Base-by-base conservation (phyloP, 2,888 invertebrate genomes). In the Diplolepis rosae region DNA sequence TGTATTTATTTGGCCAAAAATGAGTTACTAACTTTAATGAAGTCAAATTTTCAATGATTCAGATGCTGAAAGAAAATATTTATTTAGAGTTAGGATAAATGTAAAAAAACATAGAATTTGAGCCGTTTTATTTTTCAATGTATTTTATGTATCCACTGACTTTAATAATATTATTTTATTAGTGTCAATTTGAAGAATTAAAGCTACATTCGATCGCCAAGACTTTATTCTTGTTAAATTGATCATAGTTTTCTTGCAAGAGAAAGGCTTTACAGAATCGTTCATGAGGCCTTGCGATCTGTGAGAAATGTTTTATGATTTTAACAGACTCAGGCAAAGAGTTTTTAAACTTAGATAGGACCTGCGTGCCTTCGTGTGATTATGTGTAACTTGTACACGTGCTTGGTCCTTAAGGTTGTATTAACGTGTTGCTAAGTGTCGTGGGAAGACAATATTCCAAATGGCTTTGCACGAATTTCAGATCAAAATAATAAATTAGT, bases 391-490 rank as follows among this genome's bases (percentile, higher is more conserved):
- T 32, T 54, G 15, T 15, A 54, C 54, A 30, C 22, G 11, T 24
- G 22, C 32, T 32, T 56, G 35, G 35, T 32, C 32, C 11, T 56
- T 22, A 9, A n/a, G 35, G 9, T 45, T 45, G 9, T 18, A 35
- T 56, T 56, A 11, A 11, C 35, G 7, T 22, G 56, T 22, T 15
- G 35, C 18, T 56, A 56, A 56, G 56, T 56, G 56, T 56, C 56
- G 56, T 56, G 56, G 56, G 56, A 56, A 56, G 56, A 56, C 56
- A 56, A 52, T 52, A 50, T 54, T 54, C 52, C 15, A 54, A 15
- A 3, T 54, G 15, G 9, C 32, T 35, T 9, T 32, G 5, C 32
- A 18, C 13, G 56, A 56, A 56, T 5, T 45, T 56, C 56, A 22
- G 32, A 56, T 56, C 30, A 35, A 32, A 22, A 9, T 2, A 24